Evolutionary conservation across 2,797 vertebrate genomes (phyloP), one percentile per base, ranked within the genome.

Genomic region (Notolepis coatsorum): DNA sequence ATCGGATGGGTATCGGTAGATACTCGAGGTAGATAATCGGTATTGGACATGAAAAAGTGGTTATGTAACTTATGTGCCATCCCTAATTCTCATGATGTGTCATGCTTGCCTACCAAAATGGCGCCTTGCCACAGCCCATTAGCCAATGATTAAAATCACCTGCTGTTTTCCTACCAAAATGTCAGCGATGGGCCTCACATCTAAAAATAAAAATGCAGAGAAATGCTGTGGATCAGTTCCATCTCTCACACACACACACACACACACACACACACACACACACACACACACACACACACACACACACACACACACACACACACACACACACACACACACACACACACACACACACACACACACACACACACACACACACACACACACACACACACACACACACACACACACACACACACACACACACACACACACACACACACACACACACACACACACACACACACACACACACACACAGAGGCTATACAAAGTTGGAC

Each of bases 341-440:
- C 51, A 48, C 24, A 45, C 18, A 21, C 17, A 17, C 37, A 42
- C 10, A 41, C n/a, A 55, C 28, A 61, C 33, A 35, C 7, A 35
- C 33, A 35, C 7, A 28, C 28, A 20, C 3, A 51, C 42, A 20
- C 42, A 20, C 43, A n/a, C 33, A 60, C 57, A 41, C 52, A 55
- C 52, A 58, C 41, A 15, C 55, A 58, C 55, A 13, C 58, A 72
- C 52, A 38, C 62, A 67, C 43, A 62, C 41, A 52, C 47, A 52
- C 68, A 61, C 23, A 39, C 43, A 10, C 35, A 18, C 39, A 54
- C 45, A 65, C 59, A 24, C 39, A 7, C 60, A 48, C 50, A 41
- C 58, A 37, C 43, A 47, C 71, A 65, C 42, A 70, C 56, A 56
- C 51, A 52, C 56, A 69, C 33, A 47, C 57, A 72, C 39, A 49